Conservation (phyloP, 2,888 invertebrate species). For the Anoplius nigerrimus region DNA sequence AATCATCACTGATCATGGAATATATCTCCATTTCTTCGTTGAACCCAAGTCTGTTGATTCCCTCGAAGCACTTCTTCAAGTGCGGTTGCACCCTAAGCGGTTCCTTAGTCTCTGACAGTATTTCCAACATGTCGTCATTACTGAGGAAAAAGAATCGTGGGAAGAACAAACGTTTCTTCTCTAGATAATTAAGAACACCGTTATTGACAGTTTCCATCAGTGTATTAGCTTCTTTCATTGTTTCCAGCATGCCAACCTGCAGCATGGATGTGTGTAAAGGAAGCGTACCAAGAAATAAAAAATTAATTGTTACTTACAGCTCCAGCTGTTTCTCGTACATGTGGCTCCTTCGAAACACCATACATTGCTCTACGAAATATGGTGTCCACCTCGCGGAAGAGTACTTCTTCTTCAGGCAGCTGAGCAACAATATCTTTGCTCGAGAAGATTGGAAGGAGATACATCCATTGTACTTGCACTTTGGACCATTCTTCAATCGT, state of each 20-base stretch:
- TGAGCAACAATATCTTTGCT: conserved; percentile 90
- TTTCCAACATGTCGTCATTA: conserved; percentile 93
- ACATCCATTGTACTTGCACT: conserved; percentile 90
- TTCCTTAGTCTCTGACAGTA: conserved; percentile 92
- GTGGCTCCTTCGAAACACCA: conserved; percentile 79
- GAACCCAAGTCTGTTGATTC: conserved; percentile 85
- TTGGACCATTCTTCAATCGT: conserved; percentile 91
- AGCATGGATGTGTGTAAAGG: conserved; percentile 17
- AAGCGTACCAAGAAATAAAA: conserved; percentile 1
- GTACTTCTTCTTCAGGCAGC: conserved; percentile 89
- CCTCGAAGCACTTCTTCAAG: conserved; percentile 92
- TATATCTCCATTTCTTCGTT: conserved; percentile 84
- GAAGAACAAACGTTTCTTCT: conserved; percentile 89
- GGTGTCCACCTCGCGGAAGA: conserved; percentile 85
- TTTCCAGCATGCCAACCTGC: conserved; percentile 81
- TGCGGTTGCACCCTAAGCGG: conserved; percentile 90
- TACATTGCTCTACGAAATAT: conserved; percentile 83
- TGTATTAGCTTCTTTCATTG: conserved; percentile 81
- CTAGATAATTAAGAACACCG: conserved; percentile 88
- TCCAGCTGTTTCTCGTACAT: conserved; percentile 82
- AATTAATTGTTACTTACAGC: conserved; percentile 63
- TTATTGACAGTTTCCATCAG: conserved; percentile 88
- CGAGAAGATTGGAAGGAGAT: conserved; percentile 90
- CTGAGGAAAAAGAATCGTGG: conserved; percentile 93
- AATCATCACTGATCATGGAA: conserved; percentile 86